These are phyloP conservation scores for Akabosia matsudoensis DNA, from an alignment of 1,140 invertebrate genomes.

Conservation along the genomic window DNA sequence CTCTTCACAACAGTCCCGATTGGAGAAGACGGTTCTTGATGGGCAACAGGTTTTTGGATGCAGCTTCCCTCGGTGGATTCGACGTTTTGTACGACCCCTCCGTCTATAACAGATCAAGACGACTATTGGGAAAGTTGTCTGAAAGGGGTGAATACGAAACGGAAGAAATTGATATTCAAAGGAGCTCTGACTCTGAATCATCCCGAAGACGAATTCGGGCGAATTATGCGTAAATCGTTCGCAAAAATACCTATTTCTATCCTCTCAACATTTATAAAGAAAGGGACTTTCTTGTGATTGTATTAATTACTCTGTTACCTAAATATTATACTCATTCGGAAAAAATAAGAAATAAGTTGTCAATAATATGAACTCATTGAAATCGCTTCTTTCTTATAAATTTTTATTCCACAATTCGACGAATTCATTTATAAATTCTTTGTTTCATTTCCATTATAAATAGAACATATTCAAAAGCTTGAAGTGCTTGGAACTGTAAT, in stretches of 20 bases:
- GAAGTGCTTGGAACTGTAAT: background rate
- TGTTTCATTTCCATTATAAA: constrained; percentile 13
- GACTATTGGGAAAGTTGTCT: background rate
- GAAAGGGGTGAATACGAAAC: background rate
- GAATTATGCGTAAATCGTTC: no score
- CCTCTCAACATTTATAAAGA: no score
- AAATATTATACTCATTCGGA: background rate
- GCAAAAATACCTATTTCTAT: no score
- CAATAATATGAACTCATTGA: background rate
- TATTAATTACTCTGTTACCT: background rate
- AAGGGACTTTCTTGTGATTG: background rate
- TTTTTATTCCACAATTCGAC: constrained; percentile 1
- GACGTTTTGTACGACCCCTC: constrained; percentile 31
- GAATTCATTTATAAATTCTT: constrained; percentile 17
- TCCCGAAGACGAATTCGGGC: background rate
- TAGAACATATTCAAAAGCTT: background rate
- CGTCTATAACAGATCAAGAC: background rate
- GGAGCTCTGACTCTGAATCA: background rate
- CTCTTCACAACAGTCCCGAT: constrained; percentile 25
- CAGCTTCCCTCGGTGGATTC: constrained; percentile 29
- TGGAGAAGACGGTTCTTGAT: constrained; percentile 18
- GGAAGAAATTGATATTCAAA: background rate
- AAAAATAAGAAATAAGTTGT: background rate
- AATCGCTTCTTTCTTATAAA: constrained; percentile 13
- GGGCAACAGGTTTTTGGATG: constrained; percentile 31